Evolutionary conservation across 1,140 invertebrate species (phyloP).

Genomic region (Arctopsyche grandis): DNA sequence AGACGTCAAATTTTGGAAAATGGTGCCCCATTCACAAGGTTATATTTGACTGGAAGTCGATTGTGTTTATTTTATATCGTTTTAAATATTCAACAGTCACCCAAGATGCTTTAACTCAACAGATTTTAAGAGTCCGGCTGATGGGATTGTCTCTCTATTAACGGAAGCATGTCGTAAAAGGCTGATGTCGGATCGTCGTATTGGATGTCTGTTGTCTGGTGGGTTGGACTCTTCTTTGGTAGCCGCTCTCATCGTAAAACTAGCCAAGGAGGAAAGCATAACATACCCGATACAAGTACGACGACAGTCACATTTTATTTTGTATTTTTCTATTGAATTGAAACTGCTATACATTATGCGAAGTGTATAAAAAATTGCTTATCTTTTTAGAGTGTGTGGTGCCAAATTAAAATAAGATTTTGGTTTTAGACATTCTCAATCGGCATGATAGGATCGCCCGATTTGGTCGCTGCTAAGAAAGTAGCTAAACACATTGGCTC

Average conservation of each 20-base stretch:
- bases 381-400: too few species aligned
- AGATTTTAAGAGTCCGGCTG: constrained; percentile 15
- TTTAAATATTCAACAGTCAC: too few species aligned
- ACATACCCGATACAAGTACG: constrained; percentile 75
- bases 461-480: constrained; percentile 82
- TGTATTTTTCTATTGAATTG: constrained; percentile 4
- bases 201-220: constrained; percentile 75
- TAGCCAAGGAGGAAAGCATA: constrained; percentile 70
- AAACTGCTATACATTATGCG: too few species aligned
- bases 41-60: not conserved
- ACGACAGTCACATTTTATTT: not conserved
- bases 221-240: constrained; percentile 91
- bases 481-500: constrained; percentile 86
- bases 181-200: constrained; percentile 77
- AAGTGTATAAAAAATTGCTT: too few species aligned
- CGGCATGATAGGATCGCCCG: constrained; percentile 87
- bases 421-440: constrained; percentile 82
- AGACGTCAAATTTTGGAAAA: constrained; percentile 29
- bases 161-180: constrained; percentile 75
- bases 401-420: too few species aligned
- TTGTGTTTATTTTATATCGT: not conserved
- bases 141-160: constrained; percentile 69
- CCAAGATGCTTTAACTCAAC: not conserved
- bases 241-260: constrained; percentile 78
- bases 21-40: constrained; percentile 32